These are phyloP conservation scores for Cotesia glomerata DNA, from an alignment of 1,140 invertebrate genomes.

Conservation along the genomic window DNA sequence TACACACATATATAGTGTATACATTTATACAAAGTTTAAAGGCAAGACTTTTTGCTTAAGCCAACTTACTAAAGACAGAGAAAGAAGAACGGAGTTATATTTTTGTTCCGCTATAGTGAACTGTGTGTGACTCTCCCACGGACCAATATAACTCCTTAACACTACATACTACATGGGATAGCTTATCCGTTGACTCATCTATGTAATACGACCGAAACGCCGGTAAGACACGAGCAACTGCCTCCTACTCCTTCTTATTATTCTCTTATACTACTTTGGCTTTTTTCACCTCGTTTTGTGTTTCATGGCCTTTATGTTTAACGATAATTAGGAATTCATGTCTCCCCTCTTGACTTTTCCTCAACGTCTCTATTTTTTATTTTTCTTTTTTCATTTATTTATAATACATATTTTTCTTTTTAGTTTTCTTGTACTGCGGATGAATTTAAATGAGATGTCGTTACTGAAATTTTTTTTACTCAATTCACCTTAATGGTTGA, in stretches of 20 bases:
- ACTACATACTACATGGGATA: slow-evolving; percentile 20
- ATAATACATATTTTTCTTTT: neutral
- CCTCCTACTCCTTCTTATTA: slow-evolving; percentile 5
- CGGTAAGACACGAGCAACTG: slow-evolving; percentile 11
- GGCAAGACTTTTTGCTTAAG: neutral
- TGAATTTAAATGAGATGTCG: slow-evolving; percentile 5
- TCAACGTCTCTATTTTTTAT: neutral
- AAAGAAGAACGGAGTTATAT: slow-evolving; percentile 32
- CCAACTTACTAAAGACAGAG: slow-evolving; percentile 26
- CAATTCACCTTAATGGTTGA: no score
- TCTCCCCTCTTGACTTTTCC: slow-evolving; percentile 9
- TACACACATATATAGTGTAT: neutral
- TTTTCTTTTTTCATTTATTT: neutral
- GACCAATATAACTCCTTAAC: slow-evolving; percentile 33
- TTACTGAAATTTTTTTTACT: neutral
- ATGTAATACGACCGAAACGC: slow-evolving; percentile 30
- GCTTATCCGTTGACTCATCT: slow-evolving; percentile 38
- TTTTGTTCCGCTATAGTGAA: slow-evolving; percentile 58
- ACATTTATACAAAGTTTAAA: neutral
- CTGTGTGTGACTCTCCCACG: slow-evolving; percentile 62
- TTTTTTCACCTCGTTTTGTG: neutral
- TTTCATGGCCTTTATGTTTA: slow-evolving; percentile 1
- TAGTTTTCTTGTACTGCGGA: neutral
- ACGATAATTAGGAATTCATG: slow-evolving; percentile 25
- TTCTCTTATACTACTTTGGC: slow-evolving; percentile 1